Base-by-base conservation (phyloP, 2,888 invertebrate species). In the Cephus pygmeus region DNA sequence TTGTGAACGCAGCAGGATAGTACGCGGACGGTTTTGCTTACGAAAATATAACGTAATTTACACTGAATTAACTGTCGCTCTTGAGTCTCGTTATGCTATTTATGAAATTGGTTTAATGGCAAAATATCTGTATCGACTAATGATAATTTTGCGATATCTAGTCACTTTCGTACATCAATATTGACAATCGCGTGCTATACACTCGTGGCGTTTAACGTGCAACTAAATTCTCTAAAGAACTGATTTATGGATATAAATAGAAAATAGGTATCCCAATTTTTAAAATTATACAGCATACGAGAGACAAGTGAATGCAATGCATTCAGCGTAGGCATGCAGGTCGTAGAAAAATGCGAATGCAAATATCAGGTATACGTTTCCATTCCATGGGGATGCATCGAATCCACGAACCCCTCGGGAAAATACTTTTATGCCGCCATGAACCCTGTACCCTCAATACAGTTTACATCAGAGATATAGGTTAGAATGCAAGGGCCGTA, bases 371-470 rank as follows among this genome's bases (percentile, higher is more conserved):
- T 40, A 40, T 15, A 15, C 40, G 40, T 56, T 56, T 56, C 23
- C 40, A 56, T 56, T 56, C 2, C 40, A 23, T 56, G 23, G 23
- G 23, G 40, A 56, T 56, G 6, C 40, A 56, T 23, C 40, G 40
- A 56, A 56, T 56, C 23, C 40, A 23, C 23, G 6, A 56, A 56
- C 23, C 40, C 15, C 4, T 23, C 33, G 79, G 80, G 75, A 79
- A 79, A 79, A 79, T 79, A 83, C 83, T 83, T 81, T 81, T 80
- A 80, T 79, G 81, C 78, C 76, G 77, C 83, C 83, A 82, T 83
- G 83, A 84, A 85, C 81, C 80, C 76, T 73, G 81, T 79, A 80
- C 79, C 78, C 40, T 56, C 74, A 78, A 81, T 82, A 74, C 76
- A 80, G 80, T 80, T 80, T 75, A 77, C 76, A 79, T 78, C 78